Evolutionary conservation across 2,888 invertebrate genomes (phyloP).

Genomic region (Rhagium mordax): DNA sequence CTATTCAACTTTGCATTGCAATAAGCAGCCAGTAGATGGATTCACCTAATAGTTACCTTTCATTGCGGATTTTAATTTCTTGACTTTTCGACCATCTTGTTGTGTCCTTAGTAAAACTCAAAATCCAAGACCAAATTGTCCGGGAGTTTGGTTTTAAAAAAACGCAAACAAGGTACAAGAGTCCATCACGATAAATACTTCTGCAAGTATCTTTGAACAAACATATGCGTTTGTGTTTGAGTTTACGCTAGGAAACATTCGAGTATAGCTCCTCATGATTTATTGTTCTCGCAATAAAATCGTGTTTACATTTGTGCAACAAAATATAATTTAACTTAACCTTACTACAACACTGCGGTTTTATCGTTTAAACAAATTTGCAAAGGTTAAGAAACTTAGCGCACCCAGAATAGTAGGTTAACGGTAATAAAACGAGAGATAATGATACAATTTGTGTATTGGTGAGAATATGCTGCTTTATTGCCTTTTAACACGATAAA

Average conservation of each 20-base stretch:
- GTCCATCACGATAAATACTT: too few relatives aligned
- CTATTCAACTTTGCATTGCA: too few relatives aligned
- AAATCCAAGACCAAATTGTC: too few relatives aligned
- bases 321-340: background rate
- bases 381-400: conserved; percentile 4
- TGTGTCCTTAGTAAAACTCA: too few relatives aligned
- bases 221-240: too few relatives aligned
- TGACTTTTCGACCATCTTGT: too few relatives aligned
- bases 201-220: too few relatives aligned
- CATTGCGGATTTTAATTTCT: too few relatives aligned
- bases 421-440: background rate
- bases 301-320: background rate
- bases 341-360: conserved; percentile 1
- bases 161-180: too few relatives aligned
- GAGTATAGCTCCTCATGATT: background rate
- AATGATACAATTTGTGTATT: conserved; percentile 1
- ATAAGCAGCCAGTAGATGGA: too few relatives aligned
- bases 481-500: background rate
- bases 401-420: background rate
- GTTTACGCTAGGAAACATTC: background rate
- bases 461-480: background rate
- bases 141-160: too few relatives aligned
- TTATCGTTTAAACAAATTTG: conserved; percentile 17
- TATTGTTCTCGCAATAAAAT: background rate
- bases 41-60: too few relatives aligned